Evolutionary conservation across 2,797 vertebrate species (phyloP), one percentile per base, ranked within the genome.

Genomic region (Tapera naevia): DNA sequence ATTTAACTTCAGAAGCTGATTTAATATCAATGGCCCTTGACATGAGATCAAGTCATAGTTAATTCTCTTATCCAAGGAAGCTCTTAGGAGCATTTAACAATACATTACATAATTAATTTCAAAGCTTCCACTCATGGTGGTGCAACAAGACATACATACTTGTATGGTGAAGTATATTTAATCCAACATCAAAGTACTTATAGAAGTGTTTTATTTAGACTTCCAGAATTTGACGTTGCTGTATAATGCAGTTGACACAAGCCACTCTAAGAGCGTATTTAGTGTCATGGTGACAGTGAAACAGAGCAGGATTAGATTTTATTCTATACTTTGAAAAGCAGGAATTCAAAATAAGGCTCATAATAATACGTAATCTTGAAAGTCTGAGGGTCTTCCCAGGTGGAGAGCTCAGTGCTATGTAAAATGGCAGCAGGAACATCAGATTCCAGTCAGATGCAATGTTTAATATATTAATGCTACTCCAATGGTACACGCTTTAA

Each of bases 331-430:
- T 69, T 75, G n/a, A 81, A 92, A 91, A 46, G 73, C 1, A 54
- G 13, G 30, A 54, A 58, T 14, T 88, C 30, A 65, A 92, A 71
- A 7, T 46, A 92, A 89, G 54, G 69, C 61, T 57, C 46, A 9
- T 30, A 61, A 80, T 27, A 21, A 92, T 17, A 19, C 48, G 45
- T 64, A 57, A 50, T 23, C 41, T 46, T 74, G 5, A 30, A 85
- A 71, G 32, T 0, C n/a, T 14, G 24, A 72, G 10, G 8, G 5
- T 56, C 50, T 88, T 41, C 61, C 22, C 9, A 17, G 13, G 28
- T 14, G 1, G 2, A 1, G 4, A 58, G 39, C 28, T 74, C 45
- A 56, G 2, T 2, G 3, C 23, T 64, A 50, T 9, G 11, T 54
- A 60, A 80, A 67, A 64, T 4, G 11, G 28, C 0, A 67, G 28